Conservation (phyloP, 1,140 invertebrate species). For the Sycophila sp. region DNA sequence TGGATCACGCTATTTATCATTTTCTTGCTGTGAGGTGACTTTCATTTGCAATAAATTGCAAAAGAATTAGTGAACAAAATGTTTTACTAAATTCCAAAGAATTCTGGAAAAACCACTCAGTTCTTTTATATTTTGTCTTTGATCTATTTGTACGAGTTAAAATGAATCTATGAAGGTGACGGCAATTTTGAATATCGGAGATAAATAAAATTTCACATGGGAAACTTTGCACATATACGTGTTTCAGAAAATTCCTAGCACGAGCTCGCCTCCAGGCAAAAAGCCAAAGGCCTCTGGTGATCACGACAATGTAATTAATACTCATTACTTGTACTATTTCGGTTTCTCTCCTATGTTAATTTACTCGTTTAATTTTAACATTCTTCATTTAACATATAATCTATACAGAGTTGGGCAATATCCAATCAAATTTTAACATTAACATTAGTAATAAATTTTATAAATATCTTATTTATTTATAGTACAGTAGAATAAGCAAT, state of each 20-base stretch:
- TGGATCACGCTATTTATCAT: not conserved
- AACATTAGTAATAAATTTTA: not conserved
- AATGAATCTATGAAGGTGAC: not conserved
- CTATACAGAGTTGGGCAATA: slow-evolving; percentile 22
- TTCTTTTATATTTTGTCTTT: slow-evolving; percentile 1
- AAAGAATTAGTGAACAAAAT: not conserved
- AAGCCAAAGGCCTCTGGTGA: slow-evolving; percentile 63
- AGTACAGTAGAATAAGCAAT: too few relatives aligned
- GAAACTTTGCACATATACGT: slow-evolving; percentile 54
- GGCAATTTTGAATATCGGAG: not conserved
- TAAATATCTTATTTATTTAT: too few relatives aligned
- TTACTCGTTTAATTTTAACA: slow-evolving; percentile 20
- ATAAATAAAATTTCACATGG: slow-evolving; percentile 52
- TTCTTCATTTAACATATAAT: slow-evolving; percentile 36
- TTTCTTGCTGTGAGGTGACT: not conserved
- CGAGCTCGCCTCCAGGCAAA: slow-evolving; percentile 62
- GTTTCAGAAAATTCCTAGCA: slow-evolving; percentile 64
- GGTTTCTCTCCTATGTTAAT: slow-evolving; percentile 45
- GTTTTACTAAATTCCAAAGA: not conserved
- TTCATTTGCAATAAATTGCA: not conserved
- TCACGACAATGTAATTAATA: slow-evolving; percentile 65
- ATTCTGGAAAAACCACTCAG: not conserved
- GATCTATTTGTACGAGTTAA: not conserved
- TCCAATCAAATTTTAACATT: too few relatives aligned
- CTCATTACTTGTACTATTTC: slow-evolving; percentile 60